A percentile compares a stretch with the other conserved stretches of the same genome.
Evolutionary conservation across 2,888 invertebrate species (phyloP).

Genomic region (Cheilosia vulpina): DNA sequence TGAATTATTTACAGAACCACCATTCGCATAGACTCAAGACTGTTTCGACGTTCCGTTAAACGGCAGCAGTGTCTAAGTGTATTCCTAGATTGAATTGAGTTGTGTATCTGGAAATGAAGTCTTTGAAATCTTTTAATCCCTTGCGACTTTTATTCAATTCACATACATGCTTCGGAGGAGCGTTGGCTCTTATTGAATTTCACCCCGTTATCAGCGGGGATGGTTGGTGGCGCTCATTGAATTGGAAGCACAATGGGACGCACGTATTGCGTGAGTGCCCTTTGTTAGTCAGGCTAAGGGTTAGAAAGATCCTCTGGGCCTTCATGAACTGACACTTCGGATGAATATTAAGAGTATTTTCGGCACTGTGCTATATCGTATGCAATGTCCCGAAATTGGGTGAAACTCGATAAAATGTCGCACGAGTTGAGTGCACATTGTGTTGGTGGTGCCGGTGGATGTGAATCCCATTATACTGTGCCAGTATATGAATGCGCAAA

Average conservation of each 20-base stretch:
- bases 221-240: slow-evolving; percentile 63
- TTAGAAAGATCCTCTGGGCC: slow-evolving; percentile 63
- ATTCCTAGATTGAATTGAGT: slow-evolving; percentile 63
- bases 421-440: slow-evolving; percentile 72
- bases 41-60: not conserved
- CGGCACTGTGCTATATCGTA: slow-evolving; percentile 32
- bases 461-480: slow-evolving; percentile 32
- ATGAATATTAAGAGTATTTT: slow-evolving; percentile 68
- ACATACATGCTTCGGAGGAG: slow-evolving; percentile 47
- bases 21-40: no score
- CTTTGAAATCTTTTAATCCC: slow-evolving; percentile 73
- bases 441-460: slow-evolving; percentile 45
- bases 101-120: slow-evolving; percentile 65
- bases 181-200: slow-evolving; percentile 70
- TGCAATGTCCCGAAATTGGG: slow-evolving; percentile 62
- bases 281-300: slow-evolving; percentile 63
- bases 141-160: slow-evolving; percentile 72
- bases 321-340: slow-evolving; percentile 48
- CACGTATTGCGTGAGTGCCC: slow-evolving; percentile 75
- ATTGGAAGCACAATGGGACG: slow-evolving; percentile 74
- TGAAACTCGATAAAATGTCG: slow-evolving; percentile 68
- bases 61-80: slow-evolving; percentile 26
- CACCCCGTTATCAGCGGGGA: slow-evolving; percentile 72
- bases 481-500: slow-evolving; percentile 32
- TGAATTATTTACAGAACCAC: slow-evolving; percentile 27